phyloP scores from a whole-genome alignment of 35 echinoderm and acorn worm genomes.

The Lytechinus variegatus region DNA sequence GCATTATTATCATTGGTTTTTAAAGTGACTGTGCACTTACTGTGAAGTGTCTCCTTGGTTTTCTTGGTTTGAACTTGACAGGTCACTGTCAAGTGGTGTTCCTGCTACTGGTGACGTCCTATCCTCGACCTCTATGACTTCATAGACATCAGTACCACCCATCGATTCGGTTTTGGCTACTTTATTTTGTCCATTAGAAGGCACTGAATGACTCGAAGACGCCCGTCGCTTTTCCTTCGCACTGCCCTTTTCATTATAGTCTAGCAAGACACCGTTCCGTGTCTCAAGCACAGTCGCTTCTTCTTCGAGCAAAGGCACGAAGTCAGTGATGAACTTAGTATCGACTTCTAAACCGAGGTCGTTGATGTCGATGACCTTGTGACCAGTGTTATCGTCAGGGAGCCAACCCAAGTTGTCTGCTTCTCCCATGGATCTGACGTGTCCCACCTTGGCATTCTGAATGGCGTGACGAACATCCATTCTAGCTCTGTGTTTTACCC shows the following conservation, averaged over 20 bases:
- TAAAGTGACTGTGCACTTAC: background rate
- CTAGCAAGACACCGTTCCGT: background rate
- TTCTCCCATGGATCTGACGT: background rate
- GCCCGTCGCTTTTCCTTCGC: background rate
- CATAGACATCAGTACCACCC: background rate
- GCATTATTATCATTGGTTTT: no score
- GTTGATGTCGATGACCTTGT: slow-evolving; percentile 21
- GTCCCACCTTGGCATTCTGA: background rate
- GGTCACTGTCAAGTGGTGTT: background rate
- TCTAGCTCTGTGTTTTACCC: slow-evolving; percentile 9
- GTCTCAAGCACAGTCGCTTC: slow-evolving; percentile 22
- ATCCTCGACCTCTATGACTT: background rate
- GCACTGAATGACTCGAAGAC: background rate
- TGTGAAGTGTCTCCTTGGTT: background rate
- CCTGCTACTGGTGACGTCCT: background rate
- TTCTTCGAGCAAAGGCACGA: slow-evolving; percentile 1
- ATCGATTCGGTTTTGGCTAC: background rate
- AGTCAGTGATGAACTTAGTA: slow-evolving; percentile 27
- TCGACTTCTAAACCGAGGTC: background rate
- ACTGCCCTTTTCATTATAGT: background rate
- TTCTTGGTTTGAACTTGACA: background rate
- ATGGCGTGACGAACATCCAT: background rate
- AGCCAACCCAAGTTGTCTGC: background rate
- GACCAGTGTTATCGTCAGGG: background rate
- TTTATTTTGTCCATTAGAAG: background rate